Percentiles rank a stretch among this genome's conserved stretches.
Evolutionary conservation across 2,113 vertebrate species (phyloP).

Genomic region (Smithornis capensis): DNA sequence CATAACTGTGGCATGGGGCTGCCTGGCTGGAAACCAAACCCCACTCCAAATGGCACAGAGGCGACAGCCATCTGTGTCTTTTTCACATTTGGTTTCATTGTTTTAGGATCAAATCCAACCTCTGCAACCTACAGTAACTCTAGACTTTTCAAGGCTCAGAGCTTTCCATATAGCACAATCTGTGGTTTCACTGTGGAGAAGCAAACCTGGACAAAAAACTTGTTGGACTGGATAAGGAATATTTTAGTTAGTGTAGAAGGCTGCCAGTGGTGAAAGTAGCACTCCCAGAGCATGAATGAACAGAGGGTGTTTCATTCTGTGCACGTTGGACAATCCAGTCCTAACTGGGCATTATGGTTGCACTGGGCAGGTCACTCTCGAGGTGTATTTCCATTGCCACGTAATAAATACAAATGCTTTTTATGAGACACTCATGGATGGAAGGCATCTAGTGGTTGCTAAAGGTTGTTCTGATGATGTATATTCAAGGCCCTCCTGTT

Average conservation of each 20-base stretch:
- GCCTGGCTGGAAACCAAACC: conserved; percentile 16
- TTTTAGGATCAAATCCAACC: conserved; percentile 63
- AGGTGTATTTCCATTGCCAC: conserved; percentile 21
- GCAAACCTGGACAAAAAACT: conserved; percentile 48
- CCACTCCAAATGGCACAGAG: conserved; percentile 32
- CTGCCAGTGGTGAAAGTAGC: conserved; percentile 50
- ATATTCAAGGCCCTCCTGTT: conserved; percentile 25
- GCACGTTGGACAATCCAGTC: background rate
- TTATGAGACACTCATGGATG: conserved; percentile 2
- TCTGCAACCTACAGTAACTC: conserved; percentile 42
- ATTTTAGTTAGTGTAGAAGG: conserved; percentile 23
- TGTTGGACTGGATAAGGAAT: conserved; percentile 10
- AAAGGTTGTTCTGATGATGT: conserved; percentile 27
- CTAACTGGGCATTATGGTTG: background rate
- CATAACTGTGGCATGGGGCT: conserved; percentile 30
- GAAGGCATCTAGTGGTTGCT: conserved; percentile 20
- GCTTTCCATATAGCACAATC: conserved; percentile 1
- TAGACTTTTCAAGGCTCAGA: conserved; percentile 24
- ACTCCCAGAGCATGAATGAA: conserved; percentile 31
- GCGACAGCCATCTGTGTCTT: conserved; percentile 47
- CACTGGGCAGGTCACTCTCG: background rate
- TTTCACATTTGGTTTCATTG: conserved; percentile 49
- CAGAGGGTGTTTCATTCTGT: background rate
- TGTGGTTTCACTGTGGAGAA: conserved; percentile 8
- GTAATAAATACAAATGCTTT: background rate